phyloP scores from a whole-genome alignment of 2,113 vertebrate species.

The Stegastes partitus region DNA sequence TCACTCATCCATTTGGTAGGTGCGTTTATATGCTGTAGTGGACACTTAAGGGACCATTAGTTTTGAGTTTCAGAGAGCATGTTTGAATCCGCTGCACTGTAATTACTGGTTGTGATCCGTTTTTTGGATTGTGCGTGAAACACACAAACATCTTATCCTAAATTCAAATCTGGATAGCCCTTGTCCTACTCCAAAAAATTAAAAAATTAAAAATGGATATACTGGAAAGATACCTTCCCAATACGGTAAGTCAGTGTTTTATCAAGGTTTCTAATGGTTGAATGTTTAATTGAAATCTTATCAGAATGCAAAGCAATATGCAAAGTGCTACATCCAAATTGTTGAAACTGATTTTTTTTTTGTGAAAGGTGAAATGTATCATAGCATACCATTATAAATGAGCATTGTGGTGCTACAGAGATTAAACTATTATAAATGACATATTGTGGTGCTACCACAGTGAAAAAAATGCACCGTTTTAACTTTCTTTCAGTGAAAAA shows the following conservation, averaged over 20 bases:
- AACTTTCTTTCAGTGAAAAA: too few relatives aligned
- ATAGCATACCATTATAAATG: too few relatives aligned
- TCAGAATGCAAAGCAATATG: too few relatives aligned
- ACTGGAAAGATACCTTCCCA: background rate
- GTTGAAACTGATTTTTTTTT: too few relatives aligned
- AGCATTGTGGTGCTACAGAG: too few relatives aligned
- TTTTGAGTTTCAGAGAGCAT: background rate
- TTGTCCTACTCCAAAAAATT: background rate
- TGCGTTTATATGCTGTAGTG: background rate
- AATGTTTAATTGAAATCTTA: too few relatives aligned
- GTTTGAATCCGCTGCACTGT: background rate
- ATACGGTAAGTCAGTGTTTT: background rate
- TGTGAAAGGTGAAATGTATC: too few relatives aligned
- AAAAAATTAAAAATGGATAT: background rate
- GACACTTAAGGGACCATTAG: background rate
- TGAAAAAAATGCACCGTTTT: too few relatives aligned
- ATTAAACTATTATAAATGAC: too few relatives aligned
- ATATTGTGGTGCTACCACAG: too few relatives aligned
- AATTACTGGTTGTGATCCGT: too few relatives aligned
- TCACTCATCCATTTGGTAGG: constrained; percentile 2
- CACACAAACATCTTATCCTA: background rate
- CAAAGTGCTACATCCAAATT: too few relatives aligned
- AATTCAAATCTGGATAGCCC: background rate
- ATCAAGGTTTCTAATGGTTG: background rate
- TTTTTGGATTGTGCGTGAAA: background rate